Base-by-base conservation (phyloP, 2,888 invertebrate genomes). In the Eurytoma adleriae region DNA sequence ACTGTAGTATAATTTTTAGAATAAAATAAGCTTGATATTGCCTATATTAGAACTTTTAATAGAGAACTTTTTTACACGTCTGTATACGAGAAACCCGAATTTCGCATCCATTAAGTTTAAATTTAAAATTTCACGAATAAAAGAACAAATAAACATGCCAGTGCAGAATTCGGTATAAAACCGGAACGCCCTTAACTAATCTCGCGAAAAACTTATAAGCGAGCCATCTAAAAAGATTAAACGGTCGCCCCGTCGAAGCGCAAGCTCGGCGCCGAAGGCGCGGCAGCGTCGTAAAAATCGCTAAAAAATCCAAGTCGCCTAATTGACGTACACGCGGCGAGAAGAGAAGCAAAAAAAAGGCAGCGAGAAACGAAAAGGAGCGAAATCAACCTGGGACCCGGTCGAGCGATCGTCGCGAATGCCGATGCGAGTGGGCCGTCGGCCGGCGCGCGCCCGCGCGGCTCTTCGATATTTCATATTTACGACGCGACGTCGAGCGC, bases 401-500 rank as follows among this genome's bases (percentile, higher is more conserved):
- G 56, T n/a, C 56, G 40, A 52, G 3, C 24, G 24, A 56, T 52
- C 61, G n/a, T 27, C 24, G 48, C 48, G 18, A 12, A n/a, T 48
- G 18, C 30, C 62, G 7, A 62, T 18, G 16, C 3, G 52, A 59
- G 3, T 1, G 40, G 12, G 56, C 40, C 40, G 40, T 10, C 40
- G 40, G 40, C 10, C 40, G 40, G 40, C 40, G 10, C 40, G 40
- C 40, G 40, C 40, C 50, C 61, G 52, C n/a, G n/a, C 86, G 83
- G 84, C 84, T 76, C 86, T 88, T 89, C 89, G 88, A 89, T 90
- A 90, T 90, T 90, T 90, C 89, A 90, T 89, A 89, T 90, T 90
- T 90, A 90, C 88, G 90, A 90, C 86, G 40, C 40, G 89, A 87
- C 87, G 87, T 83, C 83, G 85, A 85, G 10, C 18, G 24, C 71